Percentiles rank a stretch among this genome's conserved stretches.
Evolutionary conservation across 2,888 invertebrate genomes (phyloP).

Genomic region (Corbicula japonica): DNA sequence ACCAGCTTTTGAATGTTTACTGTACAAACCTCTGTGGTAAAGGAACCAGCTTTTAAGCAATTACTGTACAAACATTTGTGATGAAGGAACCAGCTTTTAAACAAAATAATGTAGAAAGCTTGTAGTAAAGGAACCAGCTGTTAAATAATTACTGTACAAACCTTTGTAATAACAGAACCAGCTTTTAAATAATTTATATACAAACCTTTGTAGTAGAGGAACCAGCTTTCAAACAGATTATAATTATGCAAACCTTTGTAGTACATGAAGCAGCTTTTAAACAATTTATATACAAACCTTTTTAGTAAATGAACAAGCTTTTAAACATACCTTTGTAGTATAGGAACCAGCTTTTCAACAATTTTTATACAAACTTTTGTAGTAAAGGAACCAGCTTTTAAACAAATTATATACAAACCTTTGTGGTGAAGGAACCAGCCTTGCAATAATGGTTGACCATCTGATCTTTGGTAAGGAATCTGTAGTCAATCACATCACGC

Average conservation of each 20-base stretch:
- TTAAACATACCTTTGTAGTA: background rate
- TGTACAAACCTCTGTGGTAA: background rate
- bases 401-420: conserved; percentile 88
- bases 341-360: background rate
- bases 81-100: background rate
- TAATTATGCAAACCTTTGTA: no score
- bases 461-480: conserved; percentile 89
- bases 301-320: background rate
- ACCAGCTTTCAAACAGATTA: no score
- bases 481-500: conserved; percentile 93
- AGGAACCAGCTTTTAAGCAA: background rate
- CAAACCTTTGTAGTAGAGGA: conserved; percentile 95
- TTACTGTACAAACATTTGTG: background rate
- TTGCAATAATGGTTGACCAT: conserved; percentile 93
- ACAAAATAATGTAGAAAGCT: background rate
- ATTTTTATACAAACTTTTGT: background rate
- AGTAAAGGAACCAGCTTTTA: no score
- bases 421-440: conserved; percentile 94
- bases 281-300: background rate
- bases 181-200: conserved; percentile 94
- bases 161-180: conserved; percentile 95
- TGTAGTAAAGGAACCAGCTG: no score
- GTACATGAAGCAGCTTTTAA: no score
- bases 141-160: background rate
- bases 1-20: no score